phyloP scores from a whole-genome alignment of 2,797 vertebrate genomes.

The Pelobates cultripes region DNA sequence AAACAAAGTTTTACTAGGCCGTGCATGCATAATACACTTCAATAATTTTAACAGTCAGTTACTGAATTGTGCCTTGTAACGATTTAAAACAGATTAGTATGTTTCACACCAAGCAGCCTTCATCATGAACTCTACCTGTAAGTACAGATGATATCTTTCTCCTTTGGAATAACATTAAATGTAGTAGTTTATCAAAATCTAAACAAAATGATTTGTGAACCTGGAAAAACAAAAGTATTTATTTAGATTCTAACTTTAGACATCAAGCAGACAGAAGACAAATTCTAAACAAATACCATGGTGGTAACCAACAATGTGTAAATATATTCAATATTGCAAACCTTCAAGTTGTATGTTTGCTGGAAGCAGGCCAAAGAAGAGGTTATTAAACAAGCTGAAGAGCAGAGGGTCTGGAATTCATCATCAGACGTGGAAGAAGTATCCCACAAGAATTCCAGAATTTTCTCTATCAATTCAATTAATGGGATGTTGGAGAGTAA shows the following conservation, averaged over 20 bases:
- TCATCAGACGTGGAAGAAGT: slow-evolving; percentile 52
- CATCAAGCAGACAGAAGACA: too few species aligned
- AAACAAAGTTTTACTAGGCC: too few species aligned
- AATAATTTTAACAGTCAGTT: too few species aligned
- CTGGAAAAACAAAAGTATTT: slow-evolving; percentile 63
- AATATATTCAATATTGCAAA: slow-evolving; percentile 60
- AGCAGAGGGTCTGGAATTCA: slow-evolving; percentile 52
- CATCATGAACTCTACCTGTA: slow-evolving; percentile 73
- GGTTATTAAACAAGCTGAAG: slow-evolving; percentile 83
- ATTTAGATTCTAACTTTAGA: too few species aligned
- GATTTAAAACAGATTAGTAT: too few species aligned
- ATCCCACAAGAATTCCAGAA: slow-evolving; percentile 72
- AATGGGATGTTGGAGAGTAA: slow-evolving; percentile 84
- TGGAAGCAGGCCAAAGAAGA: slow-evolving; percentile 84
- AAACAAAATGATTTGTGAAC: slow-evolving; percentile 82
- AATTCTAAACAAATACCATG: too few species aligned
- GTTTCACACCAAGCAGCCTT: too few species aligned
- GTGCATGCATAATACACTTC: too few species aligned
- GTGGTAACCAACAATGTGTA: too few species aligned
- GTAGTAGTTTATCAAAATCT: slow-evolving; percentile 79
- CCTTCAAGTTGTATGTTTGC: slow-evolving; percentile 79
- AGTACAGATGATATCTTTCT: slow-evolving; percentile 77
- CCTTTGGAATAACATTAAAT: slow-evolving; percentile 76
- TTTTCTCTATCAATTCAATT: slow-evolving; percentile 84
- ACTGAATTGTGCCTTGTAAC: too few species aligned